Evolutionary conservation across 2,888 invertebrate genomes (phyloP), one percentile per base, ranked within the genome.

Genomic region (Hipparchia sbordonii): DNA sequence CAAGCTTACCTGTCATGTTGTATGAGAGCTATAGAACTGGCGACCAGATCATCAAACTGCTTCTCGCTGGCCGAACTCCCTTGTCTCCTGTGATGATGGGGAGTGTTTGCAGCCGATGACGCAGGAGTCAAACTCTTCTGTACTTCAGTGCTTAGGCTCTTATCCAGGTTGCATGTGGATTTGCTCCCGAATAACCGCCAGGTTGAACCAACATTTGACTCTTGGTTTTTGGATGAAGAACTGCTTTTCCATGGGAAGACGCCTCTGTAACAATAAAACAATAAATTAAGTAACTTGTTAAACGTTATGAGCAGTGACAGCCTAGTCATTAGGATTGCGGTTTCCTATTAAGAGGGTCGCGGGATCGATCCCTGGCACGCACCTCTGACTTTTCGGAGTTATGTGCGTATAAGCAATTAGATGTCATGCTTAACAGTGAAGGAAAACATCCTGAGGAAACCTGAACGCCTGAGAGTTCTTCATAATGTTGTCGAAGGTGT

Each of bases 21-120:
- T 80, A 97, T 96, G 71, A 96, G 89, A 10, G 96, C 96, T 70
- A 96, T 95, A 48, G 96, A 96, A 80, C 96, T 96, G 60, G 96
- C 96, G 13, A 96, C 95, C 45, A 95, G 92, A 81, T 95, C 95
- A 75, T 95, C 94, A 78, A 94, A 94, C 84, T 94, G 94, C 82
- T 94, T 94, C 83, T 93, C 94, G 77, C 94, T 94, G 46, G 94
- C 92, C 0, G 94, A 93, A 72, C 94, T 94, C 7, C 90, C 93
- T 78, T 94, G 93, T 72, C 93, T 81, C 80, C 86, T 89, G 79
- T 92, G 92, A 76, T 90, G 91, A 66, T 91, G 87, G 6, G 92
- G 91, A 67, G 95, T 90, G 77, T 90, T 88, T 0, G 88, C 84
- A 1, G 85, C 89, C 0, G 92, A 92, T 0, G 92, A 89, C 0